phyloP scores from a whole-genome alignment of 1,140 invertebrate genomes.

The Bombus waltoni region DNA sequence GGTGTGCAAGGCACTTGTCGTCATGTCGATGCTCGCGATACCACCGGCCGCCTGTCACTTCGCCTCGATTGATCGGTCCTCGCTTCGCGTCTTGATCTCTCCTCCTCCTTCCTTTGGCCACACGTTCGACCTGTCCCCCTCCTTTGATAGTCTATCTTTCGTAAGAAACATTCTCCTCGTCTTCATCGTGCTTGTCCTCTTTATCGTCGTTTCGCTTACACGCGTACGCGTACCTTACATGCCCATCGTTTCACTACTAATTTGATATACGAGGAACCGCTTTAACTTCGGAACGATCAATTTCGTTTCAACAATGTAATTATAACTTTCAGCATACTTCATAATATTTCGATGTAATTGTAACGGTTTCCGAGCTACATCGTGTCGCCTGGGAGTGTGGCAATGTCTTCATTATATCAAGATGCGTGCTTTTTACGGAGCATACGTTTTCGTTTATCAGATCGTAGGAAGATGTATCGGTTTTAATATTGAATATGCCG shows the following conservation, averaged over 20 bases:
- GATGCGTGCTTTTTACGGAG: not conserved
- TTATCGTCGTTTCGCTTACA: slow-evolving; percentile 65
- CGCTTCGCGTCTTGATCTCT: slow-evolving; percentile 55
- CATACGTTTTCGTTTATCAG: not conserved
- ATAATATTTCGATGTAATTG: slow-evolving; percentile 8
- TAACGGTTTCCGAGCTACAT: not conserved
- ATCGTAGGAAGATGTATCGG: slow-evolving; percentile 4
- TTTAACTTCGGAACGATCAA: slow-evolving; percentile 46
- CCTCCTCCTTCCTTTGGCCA: not conserved
- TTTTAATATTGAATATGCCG: too few relatives aligned
- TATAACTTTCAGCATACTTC: slow-evolving; percentile 16
- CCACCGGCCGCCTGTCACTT: slow-evolving; percentile 71
- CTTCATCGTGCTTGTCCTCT: slow-evolving; percentile 50
- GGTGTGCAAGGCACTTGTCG: slow-evolving; percentile 72
- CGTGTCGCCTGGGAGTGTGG: not conserved
- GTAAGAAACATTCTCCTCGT: slow-evolving; percentile 40
- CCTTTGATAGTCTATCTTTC: slow-evolving; percentile 24
- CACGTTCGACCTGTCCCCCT: not conserved
- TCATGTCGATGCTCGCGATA: slow-evolving; percentile 70
- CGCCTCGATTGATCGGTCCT: slow-evolving; percentile 74
- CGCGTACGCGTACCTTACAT: slow-evolving; percentile 49
- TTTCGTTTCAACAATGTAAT: slow-evolving; percentile 49
- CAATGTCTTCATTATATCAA: slow-evolving; percentile 10
- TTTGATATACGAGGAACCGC: slow-evolving; percentile 60
- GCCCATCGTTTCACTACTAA: slow-evolving; percentile 58